These are phyloP conservation scores for Clivina fossor DNA, from an alignment of 2,888 invertebrate genomes.

Conservation along the genomic window DNA sequence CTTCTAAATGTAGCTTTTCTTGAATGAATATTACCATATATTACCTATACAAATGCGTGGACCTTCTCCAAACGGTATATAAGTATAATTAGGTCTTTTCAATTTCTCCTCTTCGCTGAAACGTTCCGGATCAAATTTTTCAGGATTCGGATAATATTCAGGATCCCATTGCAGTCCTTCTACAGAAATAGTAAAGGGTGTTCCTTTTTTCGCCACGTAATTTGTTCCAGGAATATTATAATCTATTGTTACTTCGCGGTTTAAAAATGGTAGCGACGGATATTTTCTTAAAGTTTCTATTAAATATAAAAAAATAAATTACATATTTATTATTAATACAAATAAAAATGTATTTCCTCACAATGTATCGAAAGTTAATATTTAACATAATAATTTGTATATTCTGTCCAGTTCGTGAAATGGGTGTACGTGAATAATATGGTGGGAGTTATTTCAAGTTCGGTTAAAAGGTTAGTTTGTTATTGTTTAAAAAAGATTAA, in stretches of 20 bases:
- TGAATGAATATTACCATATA: no score
- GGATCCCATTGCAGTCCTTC: slow-evolving; percentile 28
- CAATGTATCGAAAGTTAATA: no score
- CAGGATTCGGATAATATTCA: slow-evolving; percentile 31
- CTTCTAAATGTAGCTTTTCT: no score
- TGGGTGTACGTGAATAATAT: no score
- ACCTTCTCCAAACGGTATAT: slow-evolving; percentile 21
- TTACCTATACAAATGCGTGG: slow-evolving; percentile 24
- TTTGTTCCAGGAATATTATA: slow-evolving; percentile 30
- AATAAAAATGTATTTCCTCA: no score
- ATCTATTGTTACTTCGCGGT: slow-evolving; percentile 13
- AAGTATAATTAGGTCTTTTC: neutral
- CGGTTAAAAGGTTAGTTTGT: no score
- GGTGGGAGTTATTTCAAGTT: no score
- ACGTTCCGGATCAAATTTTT: slow-evolving; percentile 32
- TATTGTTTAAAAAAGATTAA: no score
- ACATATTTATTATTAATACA: slow-evolving; percentile 53
- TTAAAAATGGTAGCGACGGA: slow-evolving; percentile 30
- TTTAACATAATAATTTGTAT: no score
- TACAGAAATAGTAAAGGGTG: slow-evolving; percentile 14
- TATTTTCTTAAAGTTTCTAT: slow-evolving; percentile 37
- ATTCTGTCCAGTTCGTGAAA: no score
- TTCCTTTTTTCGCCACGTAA: slow-evolving; percentile 20
- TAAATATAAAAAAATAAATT: slow-evolving; percentile 55
- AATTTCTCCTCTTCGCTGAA: slow-evolving; percentile 19